Evolutionary conservation across 2,888 invertebrate species (phyloP).

Genomic region (Lysandra coridon): DNA sequence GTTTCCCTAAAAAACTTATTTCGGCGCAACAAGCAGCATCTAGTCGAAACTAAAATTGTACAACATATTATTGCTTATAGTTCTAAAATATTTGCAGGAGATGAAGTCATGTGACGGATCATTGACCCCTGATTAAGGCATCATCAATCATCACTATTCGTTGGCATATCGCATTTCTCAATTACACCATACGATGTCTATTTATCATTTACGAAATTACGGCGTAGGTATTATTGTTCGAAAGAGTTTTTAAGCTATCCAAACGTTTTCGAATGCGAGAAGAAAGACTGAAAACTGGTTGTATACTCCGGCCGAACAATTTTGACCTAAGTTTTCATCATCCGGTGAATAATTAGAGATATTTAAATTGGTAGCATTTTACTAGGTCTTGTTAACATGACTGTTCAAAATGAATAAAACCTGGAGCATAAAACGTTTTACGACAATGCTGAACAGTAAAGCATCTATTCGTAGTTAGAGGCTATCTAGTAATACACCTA

Average conservation of each 20-base stretch:
- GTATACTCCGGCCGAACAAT: no score
- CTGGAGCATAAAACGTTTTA: no score
- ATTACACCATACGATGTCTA: slow-evolving; percentile 32
- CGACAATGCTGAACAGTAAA: no score
- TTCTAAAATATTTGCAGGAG: slow-evolving; percentile 52
- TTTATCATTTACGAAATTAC: neutral
- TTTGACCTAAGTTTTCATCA: no score
- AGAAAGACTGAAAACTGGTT: no score
- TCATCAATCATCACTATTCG: slow-evolving; percentile 71
- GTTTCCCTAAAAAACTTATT: no score
- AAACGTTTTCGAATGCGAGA: neutral
- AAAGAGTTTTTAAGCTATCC: neutral
- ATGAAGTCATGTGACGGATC: slow-evolving; percentile 65
- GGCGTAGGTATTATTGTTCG: neutral
- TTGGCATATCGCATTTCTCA: slow-evolving; percentile 67
- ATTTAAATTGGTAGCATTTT: no score
- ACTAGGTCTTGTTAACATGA: no score
- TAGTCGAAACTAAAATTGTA: slow-evolving; percentile 32
- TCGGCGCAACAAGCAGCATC: slow-evolving; percentile 30
- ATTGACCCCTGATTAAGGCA: slow-evolving; percentile 72
- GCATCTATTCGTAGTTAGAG: no score
- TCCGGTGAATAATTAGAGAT: no score
- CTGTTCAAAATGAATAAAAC: no score
- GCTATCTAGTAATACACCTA: no score
- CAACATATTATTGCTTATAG: slow-evolving; percentile 32